A percentile compares a stretch with the other conserved stretches of the same genome.
phyloP scores from a whole-genome alignment of 2,888 invertebrate genomes.

The Drosophila stalkeri region DNA sequence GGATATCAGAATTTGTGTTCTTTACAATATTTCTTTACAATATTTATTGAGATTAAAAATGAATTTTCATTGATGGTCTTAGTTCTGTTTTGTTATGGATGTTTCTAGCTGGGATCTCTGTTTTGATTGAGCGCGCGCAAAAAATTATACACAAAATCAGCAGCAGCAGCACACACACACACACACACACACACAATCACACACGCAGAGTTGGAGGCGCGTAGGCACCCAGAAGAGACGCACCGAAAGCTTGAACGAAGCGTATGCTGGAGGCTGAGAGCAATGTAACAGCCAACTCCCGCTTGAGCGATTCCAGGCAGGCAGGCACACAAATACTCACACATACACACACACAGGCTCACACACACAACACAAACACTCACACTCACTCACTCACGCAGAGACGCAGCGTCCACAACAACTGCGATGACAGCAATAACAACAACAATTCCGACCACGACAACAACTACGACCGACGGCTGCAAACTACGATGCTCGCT shows the following conservation, averaged over 20 bases:
- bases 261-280: constrained; percentile 55
- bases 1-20: background rate
- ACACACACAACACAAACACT: constrained; percentile 2
- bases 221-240: constrained; percentile 66
- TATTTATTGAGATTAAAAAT: constrained; percentile 8
- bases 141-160: constrained; percentile 78
- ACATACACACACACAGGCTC: constrained; percentile 6
- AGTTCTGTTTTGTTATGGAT: constrained; percentile 11
- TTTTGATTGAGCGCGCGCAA: constrained; percentile 80
- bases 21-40: background rate
- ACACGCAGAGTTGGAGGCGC: constrained; percentile 26
- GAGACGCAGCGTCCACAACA: constrained; percentile 23
- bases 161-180: constrained; percentile 17
- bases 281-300: constrained; percentile 50
- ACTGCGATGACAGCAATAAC: constrained; percentile 34
- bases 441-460: constrained; percentile 54
- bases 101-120: constrained; percentile 54
- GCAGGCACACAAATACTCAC: background rate
- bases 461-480: constrained; percentile 54
- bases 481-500: constrained; percentile 58
- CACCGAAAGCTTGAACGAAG: constrained; percentile 56
- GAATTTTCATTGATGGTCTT: constrained; percentile 6
- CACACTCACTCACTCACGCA: constrained; percentile 21
- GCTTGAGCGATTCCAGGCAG: constrained; percentile 67
- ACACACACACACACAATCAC: constrained; percentile 40